phyloP scores from a whole-genome alignment of 2,113 vertebrate genomes.

The Erythrolamprus reginae region DNA sequence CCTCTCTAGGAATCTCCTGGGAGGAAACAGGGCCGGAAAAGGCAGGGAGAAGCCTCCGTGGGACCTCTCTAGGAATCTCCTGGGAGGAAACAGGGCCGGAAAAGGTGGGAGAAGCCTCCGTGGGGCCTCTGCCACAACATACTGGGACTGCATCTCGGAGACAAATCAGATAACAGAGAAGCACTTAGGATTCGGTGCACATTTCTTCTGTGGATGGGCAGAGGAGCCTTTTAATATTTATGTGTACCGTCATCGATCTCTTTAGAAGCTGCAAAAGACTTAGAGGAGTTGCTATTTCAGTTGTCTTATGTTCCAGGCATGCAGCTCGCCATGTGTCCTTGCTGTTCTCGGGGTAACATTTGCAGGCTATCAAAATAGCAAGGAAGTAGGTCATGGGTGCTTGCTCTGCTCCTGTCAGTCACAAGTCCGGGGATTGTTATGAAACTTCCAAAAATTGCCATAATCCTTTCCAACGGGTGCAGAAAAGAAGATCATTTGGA shows the following conservation, averaged over 20 bases:
- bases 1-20: too few relatives aligned
- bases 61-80: too few relatives aligned
- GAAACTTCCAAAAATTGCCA: not conserved
- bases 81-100: too few relatives aligned
- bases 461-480: not conserved
- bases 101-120: too few relatives aligned
- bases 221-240: constrained; percentile 67
- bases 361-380: constrained; percentile 57
- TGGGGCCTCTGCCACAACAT: too few relatives aligned
- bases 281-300: constrained; percentile 64
- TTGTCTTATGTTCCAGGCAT: constrained; percentile 64
- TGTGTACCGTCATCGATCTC: constrained; percentile 65
- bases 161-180: constrained; percentile 43
- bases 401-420: not conserved
- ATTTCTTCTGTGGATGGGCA: constrained; percentile 42
- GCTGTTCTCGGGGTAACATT: constrained; percentile 59
- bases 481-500: not conserved
- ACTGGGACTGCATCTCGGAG: constrained; percentile 25
- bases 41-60: too few relatives aligned
- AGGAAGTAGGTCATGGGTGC: constrained; percentile 26
- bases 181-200: constrained; percentile 55
- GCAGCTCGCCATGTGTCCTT: constrained; percentile 61
- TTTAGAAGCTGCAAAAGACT: constrained; percentile 63
- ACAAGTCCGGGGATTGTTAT: constrained; percentile 2
- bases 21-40: too few relatives aligned